These are phyloP conservation scores for Acronicta psi DNA, from an alignment of 2,888 invertebrate species.

Conservation along the genomic window DNA sequence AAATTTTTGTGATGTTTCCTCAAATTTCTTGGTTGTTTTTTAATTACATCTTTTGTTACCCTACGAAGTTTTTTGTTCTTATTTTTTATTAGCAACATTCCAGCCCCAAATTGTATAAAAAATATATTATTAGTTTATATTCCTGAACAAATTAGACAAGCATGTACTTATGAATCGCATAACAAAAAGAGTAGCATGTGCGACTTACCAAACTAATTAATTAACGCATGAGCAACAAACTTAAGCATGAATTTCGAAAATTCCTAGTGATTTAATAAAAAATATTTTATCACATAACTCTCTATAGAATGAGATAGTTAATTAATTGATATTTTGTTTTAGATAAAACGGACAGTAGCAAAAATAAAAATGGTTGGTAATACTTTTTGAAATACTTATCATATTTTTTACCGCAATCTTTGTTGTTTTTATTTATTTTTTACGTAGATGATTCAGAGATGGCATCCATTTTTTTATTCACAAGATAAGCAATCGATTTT, in stretches of 20 bases:
- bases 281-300: constrained; percentile 20
- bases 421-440: constrained; percentile 14
- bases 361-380: constrained; percentile 51
- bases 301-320: constrained; percentile 40
- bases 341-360: constrained; percentile 51
- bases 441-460: constrained; percentile 9
- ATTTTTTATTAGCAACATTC: background rate
- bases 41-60: background rate
- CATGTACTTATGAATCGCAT: constrained; percentile 41
- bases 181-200: constrained; percentile 47
- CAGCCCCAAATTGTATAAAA: background rate
- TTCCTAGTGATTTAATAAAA: constrained; percentile 24
- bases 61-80: background rate
- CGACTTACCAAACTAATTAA: constrained; percentile 18
- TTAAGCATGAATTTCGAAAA: constrained; percentile 40
- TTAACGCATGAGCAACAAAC: constrained; percentile 44
- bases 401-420: constrained; percentile 21
- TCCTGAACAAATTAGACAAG: constrained; percentile 12
- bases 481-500: background rate
- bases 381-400: constrained; percentile 10
- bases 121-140: background rate
- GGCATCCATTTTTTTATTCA: constrained; percentile 1
- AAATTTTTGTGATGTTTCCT: constrained; percentile 5
- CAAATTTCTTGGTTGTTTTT: constrained; percentile 5
- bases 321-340: constrained; percentile 51